Percentiles rank a stretch among this genome's conserved stretches.
phyloP scores from a whole-genome alignment of 2,888 invertebrate genomes.

The Agrotis clavis region DNA sequence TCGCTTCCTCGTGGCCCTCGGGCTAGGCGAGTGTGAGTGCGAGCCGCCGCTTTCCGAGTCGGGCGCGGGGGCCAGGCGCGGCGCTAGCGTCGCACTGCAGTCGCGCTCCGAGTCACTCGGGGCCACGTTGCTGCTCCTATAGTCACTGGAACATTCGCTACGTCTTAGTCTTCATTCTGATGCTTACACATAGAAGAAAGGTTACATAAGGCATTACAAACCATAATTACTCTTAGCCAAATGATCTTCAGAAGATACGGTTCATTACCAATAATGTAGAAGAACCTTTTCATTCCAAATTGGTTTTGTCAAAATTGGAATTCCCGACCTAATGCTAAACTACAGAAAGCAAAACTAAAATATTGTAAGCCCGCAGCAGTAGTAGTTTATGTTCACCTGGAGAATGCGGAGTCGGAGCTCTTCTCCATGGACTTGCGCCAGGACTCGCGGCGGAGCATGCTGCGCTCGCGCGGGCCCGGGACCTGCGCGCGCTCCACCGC shows the following conservation, averaged over 20 bases:
- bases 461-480: conserved; percentile 85
- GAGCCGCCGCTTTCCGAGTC: conserved; percentile 97
- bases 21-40: conserved; percentile 93
- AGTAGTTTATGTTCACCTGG: conserved; percentile 93
- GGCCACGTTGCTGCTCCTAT: conserved; percentile 97
- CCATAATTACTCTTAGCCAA: neutral
- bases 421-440: conserved; percentile 98
- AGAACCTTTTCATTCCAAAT: neutral
- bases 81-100: conserved; percentile 93
- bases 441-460: conserved; percentile 94
- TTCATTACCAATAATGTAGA: neutral
- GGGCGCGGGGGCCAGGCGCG: conserved; percentile 88
- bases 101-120: conserved; percentile 97
- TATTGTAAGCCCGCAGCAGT: conserved; percentile 15
- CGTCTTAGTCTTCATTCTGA: conserved; percentile 66
- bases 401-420: conserved; percentile 98
- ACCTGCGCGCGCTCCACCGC: conserved; percentile 94
- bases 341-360: neutral
- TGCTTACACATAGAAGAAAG: neutral
- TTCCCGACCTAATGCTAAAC: neutral
- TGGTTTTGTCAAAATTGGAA: neutral
- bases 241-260: too few relatives aligned
- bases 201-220: neutral
- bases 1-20: conserved; percentile 94
- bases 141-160: conserved; percentile 93